Evolutionary conservation across 2,113 vertebrate genomes (phyloP), one percentile per base, ranked within the genome.

Genomic region (Gobius niger): DNA sequence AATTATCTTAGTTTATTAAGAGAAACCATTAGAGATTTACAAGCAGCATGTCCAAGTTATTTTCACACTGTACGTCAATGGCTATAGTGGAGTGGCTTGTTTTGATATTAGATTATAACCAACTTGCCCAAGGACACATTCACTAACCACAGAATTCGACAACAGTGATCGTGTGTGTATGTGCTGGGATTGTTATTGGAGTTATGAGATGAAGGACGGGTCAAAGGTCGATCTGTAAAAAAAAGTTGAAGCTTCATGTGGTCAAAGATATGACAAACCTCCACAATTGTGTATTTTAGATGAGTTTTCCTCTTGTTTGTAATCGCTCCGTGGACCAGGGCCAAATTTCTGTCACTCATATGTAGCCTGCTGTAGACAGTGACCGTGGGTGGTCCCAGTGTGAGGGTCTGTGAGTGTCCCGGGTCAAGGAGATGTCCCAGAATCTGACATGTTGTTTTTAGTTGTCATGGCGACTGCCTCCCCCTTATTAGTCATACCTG

Each of bases 401-500:
- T 2, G 10, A 65, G 42, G 69, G 54, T 62, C 63, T 5, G 40
- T 66, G 57, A 73, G 65, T 60, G 78, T 84, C 65, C 41, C 50
- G 14, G 85, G 82, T 90, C 83, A 86, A 82, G 80, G 80, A 83
- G 77, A 88, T 83, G 73, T 73, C 67, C 53, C 66, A 59, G n/a
- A 8, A 77, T 69, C 81, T 80, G 80, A 82, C 75, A 70, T 47
- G 44, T 9, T 14, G 62, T 62, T 73, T 51, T 46, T 64, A 72
- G 69, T 76, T 68, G 69, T 76, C 18, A 63, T 70, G 70, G 78
- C 51, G 41, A 81, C 79, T 7, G 42, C 76, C 72, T 34, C 65
- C n/a, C 24, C 82, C 78, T 86, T 86, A 88, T 86, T 81, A 80
- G 77, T 90, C 87, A 85, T 76, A 75, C 71, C 83, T 87, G 81